These are phyloP conservation scores for Todiramphus saurophagus DNA, from an alignment of 2,113 vertebrate genomes.

Conservation along the genomic window DNA sequence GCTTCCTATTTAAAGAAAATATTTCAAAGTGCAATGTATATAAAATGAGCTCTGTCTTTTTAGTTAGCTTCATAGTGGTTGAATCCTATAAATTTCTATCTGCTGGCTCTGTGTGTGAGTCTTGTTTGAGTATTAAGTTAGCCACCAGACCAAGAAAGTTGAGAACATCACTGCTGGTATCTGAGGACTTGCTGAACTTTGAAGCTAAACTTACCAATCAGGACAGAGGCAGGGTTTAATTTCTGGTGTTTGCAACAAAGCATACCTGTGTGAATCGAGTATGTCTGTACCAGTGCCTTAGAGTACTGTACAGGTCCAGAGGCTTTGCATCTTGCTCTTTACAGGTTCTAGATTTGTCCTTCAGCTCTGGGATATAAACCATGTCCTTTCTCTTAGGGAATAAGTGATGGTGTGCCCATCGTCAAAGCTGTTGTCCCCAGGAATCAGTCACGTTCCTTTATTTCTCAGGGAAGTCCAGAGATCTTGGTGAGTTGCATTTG, in stretches of 20 bases:
- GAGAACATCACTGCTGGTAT: background rate
- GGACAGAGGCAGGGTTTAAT: background rate
- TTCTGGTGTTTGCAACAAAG: background rate
- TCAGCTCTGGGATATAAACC: background rate
- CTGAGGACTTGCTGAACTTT: background rate
- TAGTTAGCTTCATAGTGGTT: background rate
- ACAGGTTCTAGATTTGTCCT: background rate
- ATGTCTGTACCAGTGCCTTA: background rate
- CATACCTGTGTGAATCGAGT: background rate
- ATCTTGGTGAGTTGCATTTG: constrained; percentile 83
- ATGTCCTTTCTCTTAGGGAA: constrained; percentile 81
- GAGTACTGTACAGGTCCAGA: background rate
- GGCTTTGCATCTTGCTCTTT: background rate
- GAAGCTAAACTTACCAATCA: background rate
- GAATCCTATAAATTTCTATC: background rate
- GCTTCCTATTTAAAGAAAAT: background rate
- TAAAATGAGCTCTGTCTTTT: background rate
- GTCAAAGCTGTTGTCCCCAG: constrained; percentile 91
- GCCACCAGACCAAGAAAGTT: background rate
- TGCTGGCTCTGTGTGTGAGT: background rate
- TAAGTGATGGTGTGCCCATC: constrained; percentile 90
- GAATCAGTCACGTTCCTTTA: constrained; percentile 96
- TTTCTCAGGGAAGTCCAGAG: constrained; percentile 96
- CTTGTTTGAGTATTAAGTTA: background rate
- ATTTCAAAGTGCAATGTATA: background rate